phyloP scores from a whole-genome alignment of 2,888 invertebrate genomes.

The Pecten maximus region DNA sequence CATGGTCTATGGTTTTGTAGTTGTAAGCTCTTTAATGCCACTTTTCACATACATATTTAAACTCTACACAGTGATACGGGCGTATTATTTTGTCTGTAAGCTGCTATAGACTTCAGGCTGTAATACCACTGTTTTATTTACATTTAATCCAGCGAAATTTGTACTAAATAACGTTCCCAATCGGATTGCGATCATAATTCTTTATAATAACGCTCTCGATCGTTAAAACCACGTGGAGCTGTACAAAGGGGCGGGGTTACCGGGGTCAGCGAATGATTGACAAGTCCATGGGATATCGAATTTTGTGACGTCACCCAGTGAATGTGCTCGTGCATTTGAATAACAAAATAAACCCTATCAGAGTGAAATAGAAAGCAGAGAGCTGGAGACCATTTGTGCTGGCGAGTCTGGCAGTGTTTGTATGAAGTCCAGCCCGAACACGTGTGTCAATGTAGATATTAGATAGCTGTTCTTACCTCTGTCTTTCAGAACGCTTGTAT shows the following conservation, averaged over 20 bases:
- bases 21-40: background rate
- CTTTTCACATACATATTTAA: background rate
- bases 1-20: background rate
- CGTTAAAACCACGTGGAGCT: constrained; percentile 38
- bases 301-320: constrained; percentile 60
- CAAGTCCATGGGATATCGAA: constrained; percentile 52
- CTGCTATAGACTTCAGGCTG: background rate
- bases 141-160: constrained; percentile 20
- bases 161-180: constrained; percentile 35
- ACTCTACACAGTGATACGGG: background rate
- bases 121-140: background rate
- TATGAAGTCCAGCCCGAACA: constrained; percentile 8
- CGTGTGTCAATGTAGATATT: constrained; percentile 25
- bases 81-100: constrained; percentile 10
- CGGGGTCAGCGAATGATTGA: constrained; percentile 41
- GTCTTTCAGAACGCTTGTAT: constrained; percentile 35
- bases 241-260: constrained; percentile 52
- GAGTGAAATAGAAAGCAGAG: constrained; percentile 46
- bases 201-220: constrained; percentile 40
- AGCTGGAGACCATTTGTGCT: constrained; percentile 35
- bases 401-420: background rate
- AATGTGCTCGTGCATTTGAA: constrained; percentile 64
- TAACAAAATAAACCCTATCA: constrained; percentile 60
- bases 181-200: constrained; percentile 45
- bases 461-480: background rate